Percentiles rank a stretch among this genome's conserved stretches.
phyloP scores from a whole-genome alignment of 2,888 invertebrate genomes.

The Drosophila dives region DNA sequence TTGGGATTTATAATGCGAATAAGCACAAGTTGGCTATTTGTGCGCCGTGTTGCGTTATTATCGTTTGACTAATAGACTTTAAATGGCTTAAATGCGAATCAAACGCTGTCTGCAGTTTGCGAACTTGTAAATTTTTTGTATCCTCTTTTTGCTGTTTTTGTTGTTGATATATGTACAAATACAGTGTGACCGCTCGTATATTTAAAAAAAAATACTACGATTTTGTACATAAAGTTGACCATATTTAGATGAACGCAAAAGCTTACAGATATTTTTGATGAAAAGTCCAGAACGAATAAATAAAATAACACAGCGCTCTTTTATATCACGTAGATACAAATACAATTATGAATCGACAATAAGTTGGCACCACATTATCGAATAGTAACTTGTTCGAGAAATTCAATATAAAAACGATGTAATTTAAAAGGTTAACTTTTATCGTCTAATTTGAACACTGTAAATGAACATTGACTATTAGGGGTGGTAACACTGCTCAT shows the following conservation, averaged over 20 bases:
- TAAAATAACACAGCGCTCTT: not conserved
- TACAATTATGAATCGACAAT: not conserved
- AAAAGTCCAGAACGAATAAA: not conserved
- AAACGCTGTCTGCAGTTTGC: conserved; percentile 4
- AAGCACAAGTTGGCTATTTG: conserved; percentile 6
- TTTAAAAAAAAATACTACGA: not conserved
- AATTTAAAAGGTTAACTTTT: not conserved
- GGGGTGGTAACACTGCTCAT: not conserved
- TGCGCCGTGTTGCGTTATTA: conserved; percentile 11
- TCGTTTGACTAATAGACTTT: not conserved
- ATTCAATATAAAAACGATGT: not conserved
- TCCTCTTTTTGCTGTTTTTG: conserved; percentile 29
- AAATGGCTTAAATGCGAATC: conserved; percentile 11
- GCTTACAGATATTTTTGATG: not conserved
- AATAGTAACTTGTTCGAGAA: not conserved
- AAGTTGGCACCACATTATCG: not conserved
- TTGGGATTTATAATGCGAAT: not conserved
- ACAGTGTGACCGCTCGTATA: conserved; percentile 31
- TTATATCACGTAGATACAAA: not conserved
- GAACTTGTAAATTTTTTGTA: conserved; percentile 11
- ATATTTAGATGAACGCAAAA: no score
- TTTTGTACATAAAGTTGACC: not conserved
- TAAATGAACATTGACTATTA: not conserved
- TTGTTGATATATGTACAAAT: conserved; percentile 26
- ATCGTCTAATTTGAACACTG: not conserved